A percentile compares a stretch with the other conserved stretches of the same genome.
Conservation (phyloP, 2,113 vertebrate species). For the Montifringilla adamsi region DNA sequence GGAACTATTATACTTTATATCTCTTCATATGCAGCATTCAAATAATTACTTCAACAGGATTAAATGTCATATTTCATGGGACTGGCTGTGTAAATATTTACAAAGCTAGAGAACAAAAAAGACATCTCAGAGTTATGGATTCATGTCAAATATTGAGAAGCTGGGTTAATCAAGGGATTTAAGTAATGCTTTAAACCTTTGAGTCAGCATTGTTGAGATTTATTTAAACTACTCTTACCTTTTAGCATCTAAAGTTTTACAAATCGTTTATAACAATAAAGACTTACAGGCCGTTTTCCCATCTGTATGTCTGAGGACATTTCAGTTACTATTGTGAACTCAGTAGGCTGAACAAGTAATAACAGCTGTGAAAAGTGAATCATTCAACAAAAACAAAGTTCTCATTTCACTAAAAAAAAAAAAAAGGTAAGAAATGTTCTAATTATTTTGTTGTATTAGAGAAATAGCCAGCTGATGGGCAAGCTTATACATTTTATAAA, state of each 20-base stretch:
- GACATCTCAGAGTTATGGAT: conserved; percentile 26
- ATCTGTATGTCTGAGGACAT: not conserved
- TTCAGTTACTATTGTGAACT: not conserved
- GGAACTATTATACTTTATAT: not conserved
- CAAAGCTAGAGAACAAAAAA: conserved; percentile 20
- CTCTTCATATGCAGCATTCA: not conserved
- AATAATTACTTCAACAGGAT: conserved; percentile 25
- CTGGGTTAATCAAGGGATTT: conserved; percentile 48
- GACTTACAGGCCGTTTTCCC: not conserved
- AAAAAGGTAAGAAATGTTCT: not conserved
- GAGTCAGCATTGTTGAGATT: conserved; percentile 16
- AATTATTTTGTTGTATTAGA: not conserved
- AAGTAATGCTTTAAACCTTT: not conserved
- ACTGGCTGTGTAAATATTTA: not conserved
- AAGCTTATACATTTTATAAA: not conserved
- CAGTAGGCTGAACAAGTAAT: not conserved
- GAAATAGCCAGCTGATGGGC: not conserved
- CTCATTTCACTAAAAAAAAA: not conserved
- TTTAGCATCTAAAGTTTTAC: conserved; percentile 10
- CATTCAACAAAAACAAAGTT: conserved; percentile 3
- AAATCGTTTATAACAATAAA: not conserved
- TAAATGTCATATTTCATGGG: conserved; percentile 25
- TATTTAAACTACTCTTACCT: conserved; percentile 15
- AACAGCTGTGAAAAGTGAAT: conserved; percentile 28
- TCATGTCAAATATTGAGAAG: conserved; percentile 36